Percentiles rank a stretch among this genome's conserved stretches.
phyloP scores from a whole-genome alignment of 2,113 vertebrate species.

The Crotophaga sulcirostris region DNA sequence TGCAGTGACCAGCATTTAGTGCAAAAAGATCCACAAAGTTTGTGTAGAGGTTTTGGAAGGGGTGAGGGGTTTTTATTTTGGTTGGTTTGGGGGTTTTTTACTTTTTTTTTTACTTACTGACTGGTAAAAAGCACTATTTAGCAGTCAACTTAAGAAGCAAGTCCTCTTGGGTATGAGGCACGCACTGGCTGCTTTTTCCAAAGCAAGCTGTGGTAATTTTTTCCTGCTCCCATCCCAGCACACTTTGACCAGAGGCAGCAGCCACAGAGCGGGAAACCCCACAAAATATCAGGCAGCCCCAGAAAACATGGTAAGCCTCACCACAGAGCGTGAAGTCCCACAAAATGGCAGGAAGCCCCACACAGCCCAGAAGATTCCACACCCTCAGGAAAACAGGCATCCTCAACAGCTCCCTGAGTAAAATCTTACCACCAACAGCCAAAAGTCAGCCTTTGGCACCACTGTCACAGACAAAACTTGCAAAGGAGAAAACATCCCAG shows the following conservation, averaged over 20 bases:
- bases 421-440: background rate
- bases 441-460: accelerated
- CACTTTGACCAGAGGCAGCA: accelerated
- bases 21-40: accelerated
- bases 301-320: too few species aligned
- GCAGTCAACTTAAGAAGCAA: background rate
- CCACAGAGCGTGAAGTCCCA: too few species aligned
- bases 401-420: accelerated
- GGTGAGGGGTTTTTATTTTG: too few species aligned
- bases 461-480: accelerated
- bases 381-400: too few species aligned
- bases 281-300: too few species aligned
- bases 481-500: accelerated
- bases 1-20: accelerated
- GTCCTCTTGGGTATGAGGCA: background rate
- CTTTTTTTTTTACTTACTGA: background rate
- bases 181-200: accelerated
- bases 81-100: accelerated
- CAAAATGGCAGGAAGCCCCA: too few species aligned
- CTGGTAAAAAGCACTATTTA: background rate
- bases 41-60: accelerated
- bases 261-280: too few species aligned
- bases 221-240: accelerated
- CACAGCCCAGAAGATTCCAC: too few species aligned
- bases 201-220: accelerated